Percentiles rank a stretch among this genome's conserved stretches.
phyloP scores from a whole-genome alignment of 2,888 invertebrate genomes.

The Scrobipalpa costella region DNA sequence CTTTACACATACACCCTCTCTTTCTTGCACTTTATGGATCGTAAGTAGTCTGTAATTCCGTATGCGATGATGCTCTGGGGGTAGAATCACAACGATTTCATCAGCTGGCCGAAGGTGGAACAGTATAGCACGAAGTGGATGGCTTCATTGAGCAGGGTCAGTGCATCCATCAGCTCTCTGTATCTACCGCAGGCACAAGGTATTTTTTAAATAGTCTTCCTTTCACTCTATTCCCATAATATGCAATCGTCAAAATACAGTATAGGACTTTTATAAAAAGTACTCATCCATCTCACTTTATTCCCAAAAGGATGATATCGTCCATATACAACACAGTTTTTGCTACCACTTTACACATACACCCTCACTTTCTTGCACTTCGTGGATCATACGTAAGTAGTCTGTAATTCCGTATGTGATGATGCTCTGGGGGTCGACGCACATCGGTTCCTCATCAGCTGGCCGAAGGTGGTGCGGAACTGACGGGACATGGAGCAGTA shows the following conservation, averaged over 20 bases:
- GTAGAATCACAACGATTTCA: constrained; percentile 81
- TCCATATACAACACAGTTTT: too few species aligned
- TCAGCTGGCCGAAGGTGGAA: constrained; percentile 87
- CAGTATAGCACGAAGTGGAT: constrained; percentile 97
- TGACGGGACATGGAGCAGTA: constrained; percentile 97
- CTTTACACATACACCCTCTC: constrained; percentile 8
- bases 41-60: constrained; percentile 84
- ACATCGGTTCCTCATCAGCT: constrained; percentile 85
- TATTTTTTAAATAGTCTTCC: too few species aligned
- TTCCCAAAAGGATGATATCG: too few species aligned
- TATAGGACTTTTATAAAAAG: too few species aligned
- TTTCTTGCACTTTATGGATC: constrained; percentile 32
- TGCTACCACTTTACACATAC: not conserved
- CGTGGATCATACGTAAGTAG: constrained; percentile 80
- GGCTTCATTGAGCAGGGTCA: constrained; percentile 94
- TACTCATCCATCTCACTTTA: too few species aligned
- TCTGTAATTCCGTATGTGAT: constrained; percentile 83
- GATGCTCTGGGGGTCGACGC: constrained; percentile 69
- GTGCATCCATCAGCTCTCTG: constrained; percentile 93
- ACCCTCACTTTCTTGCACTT: constrained; percentile 13
- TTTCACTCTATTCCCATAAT: too few species aligned
- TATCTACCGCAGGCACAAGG: too few species aligned
- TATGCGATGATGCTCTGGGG: constrained; percentile 77
- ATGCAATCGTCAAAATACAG: too few species aligned
- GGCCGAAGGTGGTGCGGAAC: constrained; percentile 90